A percentile compares a stretch with the other conserved stretches of the same genome.
These are phyloP conservation scores for Collichthys lucidus DNA, from an alignment of 2,113 vertebrate genomes.

Conservation along the genomic window DNA sequence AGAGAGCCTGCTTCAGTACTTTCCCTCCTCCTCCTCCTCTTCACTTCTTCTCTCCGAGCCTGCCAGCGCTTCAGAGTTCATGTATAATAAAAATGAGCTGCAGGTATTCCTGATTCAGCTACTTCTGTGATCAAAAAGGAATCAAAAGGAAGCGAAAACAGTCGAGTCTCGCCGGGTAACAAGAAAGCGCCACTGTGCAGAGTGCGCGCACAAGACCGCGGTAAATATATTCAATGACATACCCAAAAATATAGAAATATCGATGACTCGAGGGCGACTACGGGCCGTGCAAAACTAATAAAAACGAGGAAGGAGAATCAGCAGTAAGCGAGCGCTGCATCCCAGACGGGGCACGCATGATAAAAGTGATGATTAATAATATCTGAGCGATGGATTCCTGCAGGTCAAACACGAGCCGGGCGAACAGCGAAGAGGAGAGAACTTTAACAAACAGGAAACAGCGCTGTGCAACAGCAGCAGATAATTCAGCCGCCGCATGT, in stretches of 20 bases:
- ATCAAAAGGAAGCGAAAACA: conserved; percentile 37
- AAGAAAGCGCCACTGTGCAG: conserved; percentile 37
- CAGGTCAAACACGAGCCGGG: not conserved
- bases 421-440: not conserved
- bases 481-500: not conserved
- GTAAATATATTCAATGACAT: conserved; percentile 26
- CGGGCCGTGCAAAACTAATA: not conserved
- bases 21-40: not conserved
- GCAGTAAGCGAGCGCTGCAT: not conserved
- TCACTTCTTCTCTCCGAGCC: not conserved
- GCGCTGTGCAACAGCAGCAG: not conserved
- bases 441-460: not conserved
- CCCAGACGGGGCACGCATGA: not conserved
- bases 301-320: not conserved
- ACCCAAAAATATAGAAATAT: not conserved
- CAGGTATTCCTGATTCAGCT: conserved; percentile 62
- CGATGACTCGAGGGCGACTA: conserved; percentile 1
- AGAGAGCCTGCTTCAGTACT: conserved; percentile 42
- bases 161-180: conserved; percentile 17
- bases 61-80: conserved; percentile 44
- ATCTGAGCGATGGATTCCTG: not conserved
- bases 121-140: conserved; percentile 45
- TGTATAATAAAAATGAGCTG: conserved; percentile 50
- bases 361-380: not conserved
- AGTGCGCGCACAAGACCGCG: not conserved